phyloP scores from a whole-genome alignment of 2,888 invertebrate species.

The Torymus auratus region DNA sequence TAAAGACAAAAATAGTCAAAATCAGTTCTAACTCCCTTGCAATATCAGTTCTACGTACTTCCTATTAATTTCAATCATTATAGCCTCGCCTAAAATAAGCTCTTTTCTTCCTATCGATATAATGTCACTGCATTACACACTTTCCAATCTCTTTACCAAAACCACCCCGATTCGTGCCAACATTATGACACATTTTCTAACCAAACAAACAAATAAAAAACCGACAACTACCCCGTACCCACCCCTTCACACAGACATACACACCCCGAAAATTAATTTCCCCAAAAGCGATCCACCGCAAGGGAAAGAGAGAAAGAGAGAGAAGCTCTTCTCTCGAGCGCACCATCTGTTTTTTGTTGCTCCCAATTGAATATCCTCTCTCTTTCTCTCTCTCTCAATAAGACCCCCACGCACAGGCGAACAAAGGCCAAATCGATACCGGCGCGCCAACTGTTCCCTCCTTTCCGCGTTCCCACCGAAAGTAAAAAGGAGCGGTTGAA shows the following conservation, averaged over 20 bases:
- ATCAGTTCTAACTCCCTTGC: too few relatives aligned
- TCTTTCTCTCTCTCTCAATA: conserved; percentile 17
- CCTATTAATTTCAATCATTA: too few relatives aligned
- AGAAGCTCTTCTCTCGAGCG: conserved; percentile 13
- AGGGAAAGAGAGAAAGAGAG: not conserved
- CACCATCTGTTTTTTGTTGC: conserved; percentile 49
- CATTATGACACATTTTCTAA: too few relatives aligned
- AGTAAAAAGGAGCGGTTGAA: conserved; percentile 21
- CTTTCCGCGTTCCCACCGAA: conserved; percentile 27
- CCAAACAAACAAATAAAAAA: too few relatives aligned
- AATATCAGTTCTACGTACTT: too few relatives aligned
- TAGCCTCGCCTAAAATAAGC: too few relatives aligned
- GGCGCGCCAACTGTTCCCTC: conserved; percentile 56
- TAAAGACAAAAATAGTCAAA: too few relatives aligned
- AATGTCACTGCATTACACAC: too few relatives aligned
- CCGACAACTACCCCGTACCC: too few relatives aligned
- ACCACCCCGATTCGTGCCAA: too few relatives aligned
- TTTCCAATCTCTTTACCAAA: too few relatives aligned
- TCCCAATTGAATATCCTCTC: conserved; percentile 44
- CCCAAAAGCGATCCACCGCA: not conserved
- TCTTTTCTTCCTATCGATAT: too few relatives aligned
- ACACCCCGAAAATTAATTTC: conserved; percentile 15
- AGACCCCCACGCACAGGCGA: conserved; percentile 35
- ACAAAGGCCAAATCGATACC: conserved; percentile 57
- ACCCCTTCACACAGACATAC: not conserved